phyloP scores from a whole-genome alignment of 2,113 vertebrate genomes.

The Pelecanoides urinatrix region DNA sequence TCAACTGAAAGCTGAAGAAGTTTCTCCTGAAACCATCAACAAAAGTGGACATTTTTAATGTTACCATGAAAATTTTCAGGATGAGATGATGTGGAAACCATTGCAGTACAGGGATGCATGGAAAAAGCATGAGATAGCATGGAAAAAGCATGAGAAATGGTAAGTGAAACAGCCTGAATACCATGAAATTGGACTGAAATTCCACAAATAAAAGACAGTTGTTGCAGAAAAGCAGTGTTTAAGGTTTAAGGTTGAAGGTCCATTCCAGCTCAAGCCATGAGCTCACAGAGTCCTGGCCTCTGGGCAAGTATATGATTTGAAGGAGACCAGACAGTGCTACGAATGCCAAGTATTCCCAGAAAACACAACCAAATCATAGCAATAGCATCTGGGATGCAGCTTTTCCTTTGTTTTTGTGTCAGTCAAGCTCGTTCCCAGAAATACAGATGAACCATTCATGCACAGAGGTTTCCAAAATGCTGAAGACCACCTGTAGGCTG shows the following conservation, averaged over 20 bases:
- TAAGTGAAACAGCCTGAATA: not conserved
- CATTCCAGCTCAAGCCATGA: not conserved
- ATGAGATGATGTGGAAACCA: not conserved
- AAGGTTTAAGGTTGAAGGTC: not conserved
- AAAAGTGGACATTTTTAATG: not conserved
- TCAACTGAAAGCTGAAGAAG: not conserved
- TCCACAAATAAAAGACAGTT: slow-evolving; percentile 32
- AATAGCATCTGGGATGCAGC: slow-evolving; percentile 32
- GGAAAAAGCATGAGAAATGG: not conserved
- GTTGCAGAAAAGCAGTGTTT: not conserved
- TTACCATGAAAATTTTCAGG: not conserved
- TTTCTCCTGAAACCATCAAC: not conserved
- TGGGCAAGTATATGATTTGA: slow-evolving; percentile 2
- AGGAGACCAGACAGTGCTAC: not conserved
- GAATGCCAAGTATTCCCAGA: slow-evolving; percentile 11
- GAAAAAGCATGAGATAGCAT: not conserved
- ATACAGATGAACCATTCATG: not conserved
- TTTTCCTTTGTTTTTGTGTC: not conserved
- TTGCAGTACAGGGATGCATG: not conserved
- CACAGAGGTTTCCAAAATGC: not conserved
- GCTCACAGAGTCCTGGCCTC: not conserved
- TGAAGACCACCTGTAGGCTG: not conserved
- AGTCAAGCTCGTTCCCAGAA: not conserved
- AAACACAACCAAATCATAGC: not conserved
- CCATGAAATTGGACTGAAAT: slow-evolving; percentile 10